Evolutionary conservation across 1,140 invertebrate species (phyloP).

Genomic region (Drosophila nebulosa): DNA sequence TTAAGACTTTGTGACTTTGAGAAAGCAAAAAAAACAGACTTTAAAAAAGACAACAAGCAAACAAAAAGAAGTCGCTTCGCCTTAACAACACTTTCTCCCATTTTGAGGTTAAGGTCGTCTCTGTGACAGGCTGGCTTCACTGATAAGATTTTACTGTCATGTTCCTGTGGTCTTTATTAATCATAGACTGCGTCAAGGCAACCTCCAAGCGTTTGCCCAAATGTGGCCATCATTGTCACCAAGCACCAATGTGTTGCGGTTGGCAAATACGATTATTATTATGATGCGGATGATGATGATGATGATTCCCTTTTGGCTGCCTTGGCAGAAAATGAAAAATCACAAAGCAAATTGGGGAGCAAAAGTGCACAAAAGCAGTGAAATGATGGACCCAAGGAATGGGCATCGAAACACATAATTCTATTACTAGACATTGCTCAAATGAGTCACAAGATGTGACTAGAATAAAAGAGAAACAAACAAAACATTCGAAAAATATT

Average conservation of each 20-base stretch:
- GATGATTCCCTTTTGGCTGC: background rate
- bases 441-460: background rate
- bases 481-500: background rate
- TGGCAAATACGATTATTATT: background rate
- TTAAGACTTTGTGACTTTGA: background rate
- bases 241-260: background rate
- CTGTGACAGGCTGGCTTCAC: slow-evolving; percentile 8
- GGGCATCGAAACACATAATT: background rate
- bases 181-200: slow-evolving; percentile 13
- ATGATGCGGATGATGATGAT: background rate
- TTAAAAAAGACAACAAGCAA: slow-evolving; percentile 9
- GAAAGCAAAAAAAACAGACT: slow-evolving; percentile 38
- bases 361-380: no score
- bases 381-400: background rate
- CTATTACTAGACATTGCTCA: background rate
- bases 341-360: background rate
- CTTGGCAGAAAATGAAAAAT: slow-evolving; percentile 7
- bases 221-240: slow-evolving; percentile 43
- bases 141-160: slow-evolving; percentile 48
- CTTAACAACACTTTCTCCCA: background rate
- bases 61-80: background rate
- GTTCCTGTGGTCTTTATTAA: slow-evolving; percentile 41
- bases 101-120: background rate
- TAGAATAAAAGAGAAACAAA: background rate
- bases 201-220: slow-evolving; percentile 22